These are phyloP conservation scores for Coremacera marginata DNA, from an alignment of 2,888 invertebrate genomes.

Conservation along the genomic window DNA sequence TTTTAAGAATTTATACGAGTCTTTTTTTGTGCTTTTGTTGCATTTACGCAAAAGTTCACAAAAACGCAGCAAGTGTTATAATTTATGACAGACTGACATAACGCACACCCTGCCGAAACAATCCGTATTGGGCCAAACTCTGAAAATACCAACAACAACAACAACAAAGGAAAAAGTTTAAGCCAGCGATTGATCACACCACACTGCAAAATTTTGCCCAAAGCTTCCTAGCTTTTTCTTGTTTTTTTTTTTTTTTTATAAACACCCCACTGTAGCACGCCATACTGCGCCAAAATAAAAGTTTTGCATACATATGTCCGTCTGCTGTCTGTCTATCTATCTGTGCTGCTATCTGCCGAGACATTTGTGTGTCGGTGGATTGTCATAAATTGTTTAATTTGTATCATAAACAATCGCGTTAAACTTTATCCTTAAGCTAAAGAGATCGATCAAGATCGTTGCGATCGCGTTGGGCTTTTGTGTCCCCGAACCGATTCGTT, in stretches of 20 bases:
- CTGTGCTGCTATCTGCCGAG: conserved; percentile 10
- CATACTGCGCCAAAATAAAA: conserved; percentile 34
- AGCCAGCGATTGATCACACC: conserved; percentile 45
- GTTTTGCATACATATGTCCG: conserved; percentile 44
- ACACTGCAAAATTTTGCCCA: conserved; percentile 51
- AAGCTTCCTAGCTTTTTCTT: conserved; percentile 48
- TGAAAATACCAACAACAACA: background rate
- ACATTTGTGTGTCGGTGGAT: conserved; percentile 48
- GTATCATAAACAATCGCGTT: conserved; percentile 70
- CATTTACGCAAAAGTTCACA: background rate
- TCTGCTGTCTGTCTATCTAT: background rate
- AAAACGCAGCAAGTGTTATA: conserved; percentile 55
- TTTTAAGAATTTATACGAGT: conserved; percentile 45
- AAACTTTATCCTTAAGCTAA: conserved; percentile 67
- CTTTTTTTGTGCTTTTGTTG: background rate
- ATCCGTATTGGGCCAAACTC: background rate
- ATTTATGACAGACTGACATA: conserved; percentile 57
- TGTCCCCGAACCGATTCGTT: conserved; percentile 21
- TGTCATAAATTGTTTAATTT: conserved; percentile 71
- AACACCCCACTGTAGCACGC: conserved; percentile 15
- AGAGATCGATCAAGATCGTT: conserved; percentile 64
- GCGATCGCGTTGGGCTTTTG: conserved; percentile 36
- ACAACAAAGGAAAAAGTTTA: conserved; percentile 33
- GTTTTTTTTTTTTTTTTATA: conserved; percentile 14
- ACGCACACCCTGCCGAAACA: conserved; percentile 44